Evolutionary conservation across 2,888 invertebrate genomes (phyloP), one percentile per base, ranked within the genome.

Genomic region (Neuroscelio doddi): DNA sequence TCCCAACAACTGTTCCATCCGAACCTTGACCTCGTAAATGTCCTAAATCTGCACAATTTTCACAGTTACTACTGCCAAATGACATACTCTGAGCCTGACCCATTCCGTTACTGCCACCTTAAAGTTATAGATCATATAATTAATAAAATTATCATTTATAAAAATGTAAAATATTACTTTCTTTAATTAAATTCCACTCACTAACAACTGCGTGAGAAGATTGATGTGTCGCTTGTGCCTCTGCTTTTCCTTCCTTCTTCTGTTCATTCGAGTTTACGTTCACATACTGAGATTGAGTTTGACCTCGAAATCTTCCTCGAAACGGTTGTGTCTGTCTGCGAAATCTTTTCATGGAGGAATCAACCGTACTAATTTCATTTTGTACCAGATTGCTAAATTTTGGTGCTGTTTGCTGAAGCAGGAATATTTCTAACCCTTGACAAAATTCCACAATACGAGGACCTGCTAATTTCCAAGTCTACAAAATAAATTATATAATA

Each of bases 61-160:
- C 90, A 72, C 92, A 93, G 62, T 87, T 88, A 0, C 87, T 88
- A 44, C 90, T 89, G 46, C 90, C 89, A 59, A 90, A 88, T 44
- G 93, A 92, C 85, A 94, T 94, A 84, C 94, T 94, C 85, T 94
- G 94, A 0, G 94, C 94, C 86, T 94, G 94, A 0, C 94, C 94
- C 92, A 94, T 94, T 52, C 94, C 94, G 78, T 90, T 91, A 66
- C 87, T 89, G 39, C 94, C 94, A 86, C 89, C 94, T 94, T 72
- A 71, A 86, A 10, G 36, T 17, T 47, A 16, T n/a, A 14, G n/a
- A n/a, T n/a, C n/a, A n/a, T n/a, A n/a, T n/a, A n/a, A n/a, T n/a
- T n/a, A n/a, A n/a, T n/a, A n/a, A n/a, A n/a, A n/a, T n/a, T n/a
- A n/a, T n/a, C n/a, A n/a, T n/a, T n/a, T n/a, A n/a, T n/a, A n/a